Evolutionary conservation across 2,888 invertebrate species (phyloP).

Genomic region (Plagodis dolabraria): DNA sequence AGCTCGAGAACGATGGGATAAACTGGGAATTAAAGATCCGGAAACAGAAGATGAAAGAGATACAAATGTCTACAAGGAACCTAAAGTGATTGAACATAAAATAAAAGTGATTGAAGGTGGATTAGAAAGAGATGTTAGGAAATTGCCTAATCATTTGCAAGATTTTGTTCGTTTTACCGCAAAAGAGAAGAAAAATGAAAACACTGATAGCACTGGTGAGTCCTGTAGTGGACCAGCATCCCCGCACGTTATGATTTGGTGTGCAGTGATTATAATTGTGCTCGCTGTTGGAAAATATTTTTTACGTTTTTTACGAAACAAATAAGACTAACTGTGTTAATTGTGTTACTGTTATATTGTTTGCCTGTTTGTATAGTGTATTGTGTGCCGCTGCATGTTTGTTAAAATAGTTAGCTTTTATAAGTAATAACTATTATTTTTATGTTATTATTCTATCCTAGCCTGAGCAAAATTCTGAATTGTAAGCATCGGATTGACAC

Average conservation of each 20-base stretch:
- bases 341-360: slow-evolving; percentile 45
- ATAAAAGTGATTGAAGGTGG: slow-evolving; percentile 88
- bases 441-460: slow-evolving; percentile 23
- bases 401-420: slow-evolving; percentile 38
- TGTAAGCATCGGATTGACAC: slow-evolving; percentile 27
- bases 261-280: slow-evolving; percentile 79
- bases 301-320: slow-evolving; percentile 65
- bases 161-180: slow-evolving; percentile 89
- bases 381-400: slow-evolving; percentile 65
- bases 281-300: slow-evolving; percentile 73
- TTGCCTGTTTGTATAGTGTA: slow-evolving; percentile 38
- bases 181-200: slow-evolving; percentile 75
- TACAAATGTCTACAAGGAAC: slow-evolving; percentile 66
- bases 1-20: slow-evolving; percentile 89
- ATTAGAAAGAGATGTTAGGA: slow-evolving; percentile 85
- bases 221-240: slow-evolving; percentile 67
- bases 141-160: slow-evolving; percentile 90
- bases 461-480: slow-evolving; percentile 21
- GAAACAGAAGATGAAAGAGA: slow-evolving; percentile 86
- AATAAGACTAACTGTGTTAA: slow-evolving; percentile 54
- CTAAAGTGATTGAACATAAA: slow-evolving; percentile 76
- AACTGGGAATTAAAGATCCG: slow-evolving; percentile 88
- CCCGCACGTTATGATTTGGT: slow-evolving; percentile 79
- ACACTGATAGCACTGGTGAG: slow-evolving; percentile 82
- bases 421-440: slow-evolving; percentile 7